phyloP scores from a whole-genome alignment of 2,888 invertebrate species.

The Eutolmus rufibarbis region DNA sequence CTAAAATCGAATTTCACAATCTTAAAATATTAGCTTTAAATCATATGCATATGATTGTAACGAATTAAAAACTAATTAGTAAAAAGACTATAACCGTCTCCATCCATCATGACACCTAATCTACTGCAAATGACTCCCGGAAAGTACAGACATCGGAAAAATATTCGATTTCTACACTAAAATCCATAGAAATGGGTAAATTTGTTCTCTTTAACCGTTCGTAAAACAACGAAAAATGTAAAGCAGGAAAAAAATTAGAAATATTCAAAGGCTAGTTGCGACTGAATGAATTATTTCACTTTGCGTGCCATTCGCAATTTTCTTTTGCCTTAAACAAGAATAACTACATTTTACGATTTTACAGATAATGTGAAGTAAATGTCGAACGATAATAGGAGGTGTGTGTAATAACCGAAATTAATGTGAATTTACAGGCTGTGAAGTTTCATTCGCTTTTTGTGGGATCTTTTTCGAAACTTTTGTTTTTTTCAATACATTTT shows the following conservation, averaged over 20 bases:
- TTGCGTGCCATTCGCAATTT: not conserved
- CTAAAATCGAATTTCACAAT: too few relatives aligned
- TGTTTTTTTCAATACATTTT: not conserved
- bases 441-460: not conserved
- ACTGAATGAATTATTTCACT: not conserved
- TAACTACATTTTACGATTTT: not conserved
- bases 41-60: too few relatives aligned
- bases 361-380: not conserved
- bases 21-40: too few relatives aligned
- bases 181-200: not conserved
- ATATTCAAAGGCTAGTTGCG: not conserved
- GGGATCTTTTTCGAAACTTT: not conserved
- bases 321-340: not conserved
- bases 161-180: not conserved
- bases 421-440: not conserved
- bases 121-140: not conserved
- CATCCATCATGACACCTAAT: not conserved
- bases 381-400: not conserved
- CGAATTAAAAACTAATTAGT: not conserved
- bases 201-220: not conserved
- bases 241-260: not conserved
- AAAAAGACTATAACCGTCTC: not conserved
- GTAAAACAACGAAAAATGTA: not conserved
- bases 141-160: not conserved
- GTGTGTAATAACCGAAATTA: not conserved